Evolutionary conservation across 1,140 invertebrate genomes (phyloP).

Genomic region (Heliconius eleuchia): DNA sequence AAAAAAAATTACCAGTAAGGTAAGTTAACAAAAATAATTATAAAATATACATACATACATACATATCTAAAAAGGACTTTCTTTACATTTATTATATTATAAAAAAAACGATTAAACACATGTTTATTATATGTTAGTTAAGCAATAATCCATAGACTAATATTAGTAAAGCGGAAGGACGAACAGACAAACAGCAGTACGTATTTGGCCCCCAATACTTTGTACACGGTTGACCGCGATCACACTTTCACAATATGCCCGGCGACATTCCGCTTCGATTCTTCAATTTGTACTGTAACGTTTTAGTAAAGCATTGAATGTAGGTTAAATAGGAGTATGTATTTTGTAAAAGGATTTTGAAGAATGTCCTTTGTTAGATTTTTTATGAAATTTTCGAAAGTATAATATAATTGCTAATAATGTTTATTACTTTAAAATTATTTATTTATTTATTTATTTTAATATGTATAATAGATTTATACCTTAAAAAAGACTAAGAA

Average conservation of each 20-base stretch:
- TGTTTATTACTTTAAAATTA: no score
- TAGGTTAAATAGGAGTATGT: not conserved
- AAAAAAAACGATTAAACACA: no score
- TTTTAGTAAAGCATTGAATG: constrained; percentile 4
- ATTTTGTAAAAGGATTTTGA: not conserved
- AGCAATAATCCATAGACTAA: not conserved
- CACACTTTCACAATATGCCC: constrained; percentile 37
- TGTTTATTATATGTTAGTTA: not conserved
- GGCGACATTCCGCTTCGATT: constrained; percentile 33
- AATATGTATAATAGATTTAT: no score
- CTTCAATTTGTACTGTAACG: constrained; percentile 14
- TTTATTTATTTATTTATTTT: no score
- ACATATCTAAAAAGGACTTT: no score
- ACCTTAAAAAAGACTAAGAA: no score
- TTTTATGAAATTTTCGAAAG: not conserved
- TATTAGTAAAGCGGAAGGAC: constrained; percentile 23
- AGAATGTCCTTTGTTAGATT: not conserved
- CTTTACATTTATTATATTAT: no score
- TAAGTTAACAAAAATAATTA: no score
- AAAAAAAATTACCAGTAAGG: no score
- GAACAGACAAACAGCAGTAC: constrained; percentile 8
- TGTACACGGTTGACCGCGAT: constrained; percentile 33
- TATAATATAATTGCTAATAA: no score
- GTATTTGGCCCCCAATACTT: constrained; percentile 24
- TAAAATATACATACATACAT: no score